A percentile compares a stretch with the other conserved stretches of the same genome.
These are phyloP conservation scores for Heliconius cydno DNA, from an alignment of 2,888 invertebrate species.

Conservation along the genomic window DNA sequence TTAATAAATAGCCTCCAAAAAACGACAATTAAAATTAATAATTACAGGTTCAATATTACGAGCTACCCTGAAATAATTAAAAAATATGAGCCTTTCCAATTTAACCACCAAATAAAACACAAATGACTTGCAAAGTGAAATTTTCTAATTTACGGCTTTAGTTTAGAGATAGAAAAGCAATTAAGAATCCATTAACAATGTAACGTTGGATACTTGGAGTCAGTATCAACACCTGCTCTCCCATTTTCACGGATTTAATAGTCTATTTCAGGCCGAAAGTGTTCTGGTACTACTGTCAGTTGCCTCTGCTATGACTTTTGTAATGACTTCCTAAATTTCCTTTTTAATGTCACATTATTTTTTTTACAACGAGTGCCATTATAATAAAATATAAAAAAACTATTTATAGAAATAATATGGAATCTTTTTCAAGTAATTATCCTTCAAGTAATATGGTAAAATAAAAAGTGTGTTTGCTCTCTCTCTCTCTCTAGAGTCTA, in stretches of 20 bases:
- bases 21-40: no score
- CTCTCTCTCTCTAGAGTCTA: no score
- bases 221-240: conserved; percentile 58
- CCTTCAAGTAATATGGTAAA: no score
- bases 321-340: not conserved
- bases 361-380: no score
- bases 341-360: no score
- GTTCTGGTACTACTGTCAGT: conserved; percentile 21
- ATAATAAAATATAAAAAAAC: no score
- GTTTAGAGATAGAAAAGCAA: conserved; percentile 68
- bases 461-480: no score
- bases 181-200: conserved; percentile 75
- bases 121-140: conserved; percentile 35
- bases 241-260: conserved; percentile 63
- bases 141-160: conserved; percentile 54
- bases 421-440: no score
- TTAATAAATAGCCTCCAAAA: no score
- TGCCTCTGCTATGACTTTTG: not conserved
- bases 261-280: conserved; percentile 52
- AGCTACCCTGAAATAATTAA: not conserved
- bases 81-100: not conserved
- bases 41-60: no score
- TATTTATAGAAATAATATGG: no score
- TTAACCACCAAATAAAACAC: conserved; percentile 16
- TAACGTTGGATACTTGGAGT: conserved; percentile 55